Conservation (phyloP, 2,113 vertebrate species). For the Tupaia chinensis region DNA sequence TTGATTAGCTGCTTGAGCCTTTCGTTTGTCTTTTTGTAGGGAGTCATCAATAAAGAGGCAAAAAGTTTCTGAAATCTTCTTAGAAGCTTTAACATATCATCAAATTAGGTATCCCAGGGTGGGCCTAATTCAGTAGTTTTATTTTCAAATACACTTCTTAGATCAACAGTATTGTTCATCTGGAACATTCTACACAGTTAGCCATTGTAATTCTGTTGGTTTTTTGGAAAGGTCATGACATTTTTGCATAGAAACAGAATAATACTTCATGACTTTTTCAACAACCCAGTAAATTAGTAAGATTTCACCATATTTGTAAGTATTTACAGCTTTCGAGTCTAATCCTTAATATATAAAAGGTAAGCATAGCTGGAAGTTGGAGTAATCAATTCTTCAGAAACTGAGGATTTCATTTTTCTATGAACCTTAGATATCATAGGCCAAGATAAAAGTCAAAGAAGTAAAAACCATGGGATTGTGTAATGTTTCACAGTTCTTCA, state of each 20-base stretch:
- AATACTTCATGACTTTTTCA: no score
- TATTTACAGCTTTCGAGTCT: neutral
- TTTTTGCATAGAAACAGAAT: no score
- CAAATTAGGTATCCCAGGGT: neutral
- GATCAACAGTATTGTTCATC: neutral
- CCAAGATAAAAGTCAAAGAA: neutral
- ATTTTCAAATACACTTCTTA: neutral
- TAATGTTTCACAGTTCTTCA: neutral
- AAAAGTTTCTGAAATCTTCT: neutral
- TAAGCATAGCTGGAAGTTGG: neutral
- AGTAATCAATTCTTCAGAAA: neutral
- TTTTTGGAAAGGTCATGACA: no score
- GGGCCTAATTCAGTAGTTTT: neutral
- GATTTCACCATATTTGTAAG: neutral
- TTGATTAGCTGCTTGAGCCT: neutral
- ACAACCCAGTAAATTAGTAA: neutral
- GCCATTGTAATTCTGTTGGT: neutral
- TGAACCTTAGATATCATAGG: neutral
- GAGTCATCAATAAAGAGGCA: neutral
- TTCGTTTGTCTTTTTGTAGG: neutral
- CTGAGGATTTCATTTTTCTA: neutral
- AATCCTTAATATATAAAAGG: neutral
- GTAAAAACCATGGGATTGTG: neutral
- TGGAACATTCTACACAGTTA: neutral
- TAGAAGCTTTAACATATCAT: neutral